Evolutionary conservation across 2,113 vertebrate species (phyloP).

Genomic region (Xiphophorus maculatus): DNA sequence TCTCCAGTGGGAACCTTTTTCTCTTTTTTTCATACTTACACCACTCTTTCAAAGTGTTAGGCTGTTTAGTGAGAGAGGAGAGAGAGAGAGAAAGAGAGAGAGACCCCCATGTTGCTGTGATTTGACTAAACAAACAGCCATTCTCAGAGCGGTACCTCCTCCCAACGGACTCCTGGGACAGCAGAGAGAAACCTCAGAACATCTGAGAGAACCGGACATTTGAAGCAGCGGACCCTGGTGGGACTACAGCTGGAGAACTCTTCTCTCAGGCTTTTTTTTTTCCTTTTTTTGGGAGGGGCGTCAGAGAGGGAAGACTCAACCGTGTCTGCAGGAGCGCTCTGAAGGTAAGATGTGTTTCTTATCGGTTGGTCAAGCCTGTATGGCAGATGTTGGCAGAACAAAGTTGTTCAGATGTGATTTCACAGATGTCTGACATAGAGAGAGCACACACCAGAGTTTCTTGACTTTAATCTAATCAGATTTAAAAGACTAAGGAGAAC

Average conservation of each 20-base stretch:
- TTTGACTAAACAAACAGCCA: slow-evolving; percentile 78
- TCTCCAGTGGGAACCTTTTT: slow-evolving; percentile 40
- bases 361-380: slow-evolving; percentile 32
- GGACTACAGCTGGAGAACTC: slow-evolving; percentile 58
- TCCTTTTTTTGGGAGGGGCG: neutral
- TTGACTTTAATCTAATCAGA: neutral
- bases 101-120: slow-evolving; percentile 66
- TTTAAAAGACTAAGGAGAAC: neutral
- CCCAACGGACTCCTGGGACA: slow-evolving; percentile 67
- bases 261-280: slow-evolving; percentile 41
- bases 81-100: slow-evolving; percentile 47
- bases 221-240: slow-evolving; percentile 54
- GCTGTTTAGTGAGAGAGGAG: slow-evolving; percentile 45
- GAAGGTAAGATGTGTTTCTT: slow-evolving; percentile 69
- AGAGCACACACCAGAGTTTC: slow-evolving; percentile 23
- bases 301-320: slow-evolving; percentile 33
- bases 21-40: slow-evolving; percentile 46
- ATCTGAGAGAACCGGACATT: slow-evolving; percentile 71
- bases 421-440: slow-evolving; percentile 29
- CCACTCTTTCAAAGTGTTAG: slow-evolving; percentile 65
- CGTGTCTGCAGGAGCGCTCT: slow-evolving; percentile 37
- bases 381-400: slow-evolving; percentile 30
- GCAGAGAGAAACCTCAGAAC: slow-evolving; percentile 74
- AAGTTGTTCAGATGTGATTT: slow-evolving; percentile 21
- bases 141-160: slow-evolving; percentile 62